A percentile compares a stretch with the other conserved stretches of the same genome.
Evolutionary conservation across 1,140 invertebrate genomes (phyloP).

Genomic region (Melanaphis sacchari): DNA sequence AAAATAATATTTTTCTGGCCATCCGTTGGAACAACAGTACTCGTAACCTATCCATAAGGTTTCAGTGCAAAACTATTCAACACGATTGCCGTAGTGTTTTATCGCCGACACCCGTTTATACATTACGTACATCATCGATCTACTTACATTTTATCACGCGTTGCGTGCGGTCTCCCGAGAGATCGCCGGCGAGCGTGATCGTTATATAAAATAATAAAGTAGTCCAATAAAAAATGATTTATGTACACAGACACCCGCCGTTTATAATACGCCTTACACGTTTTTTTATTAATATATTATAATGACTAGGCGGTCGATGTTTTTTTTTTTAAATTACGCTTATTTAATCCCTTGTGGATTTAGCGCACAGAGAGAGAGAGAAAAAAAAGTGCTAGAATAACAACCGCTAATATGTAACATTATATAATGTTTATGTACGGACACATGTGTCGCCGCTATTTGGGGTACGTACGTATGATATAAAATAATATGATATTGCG

Average conservation of each 20-base stretch:
- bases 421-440: conserved; percentile 35
- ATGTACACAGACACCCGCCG: not conserved
- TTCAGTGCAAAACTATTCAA: not conserved
- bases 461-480: not conserved
- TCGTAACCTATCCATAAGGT: no score
- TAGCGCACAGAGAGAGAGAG: not conserved
- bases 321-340: conserved; percentile 33
- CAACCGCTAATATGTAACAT: conserved; percentile 41
- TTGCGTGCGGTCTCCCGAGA: not conserved
- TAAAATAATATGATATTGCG: conserved; percentile 11
- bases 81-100: not conserved
- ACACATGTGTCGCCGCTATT: conserved; percentile 30
- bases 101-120: not conserved
- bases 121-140: conserved; percentile 5
- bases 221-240: conserved; percentile 1
- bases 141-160: not conserved
- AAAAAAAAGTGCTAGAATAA: conserved; percentile 18
- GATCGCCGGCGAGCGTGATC: not conserved
- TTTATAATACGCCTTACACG: not conserved
- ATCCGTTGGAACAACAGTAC: no score
- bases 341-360: conserved; percentile 6
- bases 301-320: not conserved
- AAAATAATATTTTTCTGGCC: not conserved
- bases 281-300: not conserved
- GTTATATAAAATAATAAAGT: not conserved